Evolutionary conservation across 2,888 invertebrate species (phyloP).

Genomic region (Platycheirus albimanus): DNA sequence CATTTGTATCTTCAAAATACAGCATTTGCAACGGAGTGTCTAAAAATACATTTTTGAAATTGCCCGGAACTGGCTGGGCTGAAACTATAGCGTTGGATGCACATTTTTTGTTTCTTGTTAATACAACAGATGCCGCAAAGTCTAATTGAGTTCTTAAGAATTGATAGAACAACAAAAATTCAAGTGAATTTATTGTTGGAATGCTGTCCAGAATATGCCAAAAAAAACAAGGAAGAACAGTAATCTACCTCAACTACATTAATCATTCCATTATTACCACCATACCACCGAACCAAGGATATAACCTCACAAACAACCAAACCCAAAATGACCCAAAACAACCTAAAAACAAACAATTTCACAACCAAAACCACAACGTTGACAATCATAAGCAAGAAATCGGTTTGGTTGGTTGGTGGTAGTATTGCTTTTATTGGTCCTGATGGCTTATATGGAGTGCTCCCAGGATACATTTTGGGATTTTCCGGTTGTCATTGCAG

Average conservation of each 20-base stretch:
- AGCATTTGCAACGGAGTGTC: slow-evolving; percentile 41
- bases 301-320: slow-evolving; percentile 8
- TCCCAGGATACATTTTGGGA: slow-evolving; percentile 55
- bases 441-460: slow-evolving; percentile 54
- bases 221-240: background rate
- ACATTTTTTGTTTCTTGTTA: slow-evolving; percentile 45
- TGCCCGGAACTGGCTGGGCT: slow-evolving; percentile 71
- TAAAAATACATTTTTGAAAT: slow-evolving; percentile 71
- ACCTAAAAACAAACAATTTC: slow-evolving; percentile 12
- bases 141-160: slow-evolving; percentile 59
- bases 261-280: slow-evolving; percentile 39
- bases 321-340: slow-evolving; percentile 59
- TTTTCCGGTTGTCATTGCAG: slow-evolving; percentile 58
- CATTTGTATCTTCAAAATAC: background rate
- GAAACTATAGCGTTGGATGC: slow-evolving; percentile 30
- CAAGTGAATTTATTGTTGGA: slow-evolving; percentile 35
- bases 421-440: slow-evolving; percentile 70
- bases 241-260: slow-evolving; percentile 47
- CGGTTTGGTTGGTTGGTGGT: too few species aligned
- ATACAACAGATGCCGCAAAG: slow-evolving; percentile 65
- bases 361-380: slow-evolving; percentile 46
- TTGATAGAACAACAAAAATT: background rate
- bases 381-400: slow-evolving; percentile 72
- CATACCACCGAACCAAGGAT: slow-evolving; percentile 7
- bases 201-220: slow-evolving; percentile 4